A percentile compares a stretch with the other conserved stretches of the same genome.
Conservation (phyloP, 2,888 invertebrate genomes). For the Adelognathus sp. region DNA sequence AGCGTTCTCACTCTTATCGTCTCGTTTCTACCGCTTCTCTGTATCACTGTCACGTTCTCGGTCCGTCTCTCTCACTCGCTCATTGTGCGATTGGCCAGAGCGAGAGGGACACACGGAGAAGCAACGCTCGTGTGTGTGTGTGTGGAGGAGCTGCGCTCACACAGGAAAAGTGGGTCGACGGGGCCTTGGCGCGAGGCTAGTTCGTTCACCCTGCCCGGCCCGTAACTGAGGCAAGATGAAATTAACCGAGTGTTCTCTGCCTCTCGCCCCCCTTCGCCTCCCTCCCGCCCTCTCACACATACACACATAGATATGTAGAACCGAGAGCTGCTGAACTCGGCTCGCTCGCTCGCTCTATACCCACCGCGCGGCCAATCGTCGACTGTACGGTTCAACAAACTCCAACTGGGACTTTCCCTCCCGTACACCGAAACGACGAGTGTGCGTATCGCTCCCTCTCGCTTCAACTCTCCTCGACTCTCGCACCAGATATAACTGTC, state of each 20-base stretch:
- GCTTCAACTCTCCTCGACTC: conserved; percentile 5
- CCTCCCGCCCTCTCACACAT: conserved; percentile 38
- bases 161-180: conserved; percentile 79
- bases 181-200: conserved; percentile 83
- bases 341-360: conserved; percentile 60
- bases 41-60: not conserved
- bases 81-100: conserved; percentile 52
- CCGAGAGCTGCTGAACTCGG: conserved; percentile 67
- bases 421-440: conserved; percentile 56
- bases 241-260: conserved; percentile 81
- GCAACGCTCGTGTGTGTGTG: not conserved
- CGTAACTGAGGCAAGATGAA: conserved; percentile 86
- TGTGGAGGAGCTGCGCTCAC: conserved; percentile 33
- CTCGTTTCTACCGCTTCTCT: not conserved
- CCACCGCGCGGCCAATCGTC: conserved; percentile 75
- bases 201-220: conserved; percentile 84
- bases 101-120: conserved; percentile 18
- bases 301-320: conserved; percentile 32
- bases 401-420: conserved; percentile 77
- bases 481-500: not conserved
- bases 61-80: conserved; percentile 26
- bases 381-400: conserved; percentile 79
- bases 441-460: conserved; percentile 49
- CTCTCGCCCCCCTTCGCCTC: conserved; percentile 77
- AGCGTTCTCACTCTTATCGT: not conserved